These are phyloP conservation scores for Melitaea cinxia DNA, from an alignment of 1,140 invertebrate genomes.

Conservation along the genomic window DNA sequence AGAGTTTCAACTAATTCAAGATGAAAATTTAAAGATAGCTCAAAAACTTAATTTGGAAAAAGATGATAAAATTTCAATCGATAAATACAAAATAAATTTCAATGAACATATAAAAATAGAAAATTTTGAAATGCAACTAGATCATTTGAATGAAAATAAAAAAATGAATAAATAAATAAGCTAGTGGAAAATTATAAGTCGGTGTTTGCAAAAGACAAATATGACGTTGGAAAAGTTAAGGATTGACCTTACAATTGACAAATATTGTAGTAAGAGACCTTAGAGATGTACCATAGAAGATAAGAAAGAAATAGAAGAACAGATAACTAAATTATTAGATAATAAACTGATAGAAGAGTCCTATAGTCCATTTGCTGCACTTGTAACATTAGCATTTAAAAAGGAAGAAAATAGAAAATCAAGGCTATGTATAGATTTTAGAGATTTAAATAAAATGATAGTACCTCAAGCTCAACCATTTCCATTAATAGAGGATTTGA, in stretches of 20 bases:
- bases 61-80: constrained; percentile 17
- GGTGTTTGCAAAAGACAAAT: constrained; percentile 52
- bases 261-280: constrained; percentile 43
- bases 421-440: constrained; percentile 26
- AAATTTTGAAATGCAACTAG: too few species aligned
- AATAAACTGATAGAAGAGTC: too few species aligned
- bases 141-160: constrained; percentile 49
- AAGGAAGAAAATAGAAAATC: constrained; percentile 19
- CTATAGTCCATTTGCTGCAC: too few species aligned
- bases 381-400: neutral
- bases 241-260: constrained; percentile 50
- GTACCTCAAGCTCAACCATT: constrained; percentile 14
- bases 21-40: constrained; percentile 2
- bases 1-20: constrained; percentile 3
- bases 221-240: constrained; percentile 36
- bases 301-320: too few species aligned
- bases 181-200: constrained; percentile 47
- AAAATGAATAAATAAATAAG: constrained; percentile 42
- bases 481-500: constrained; percentile 13
- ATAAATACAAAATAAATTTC: constrained; percentile 44
- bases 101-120: constrained; percentile 49
- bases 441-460: constrained; percentile 13
- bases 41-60: constrained; percentile 15
- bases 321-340: neutral
- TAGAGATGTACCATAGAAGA: too few species aligned